These are phyloP conservation scores for Arenicola marina DNA, from an alignment of 2,888 invertebrate species.

Conservation along the genomic window DNA sequence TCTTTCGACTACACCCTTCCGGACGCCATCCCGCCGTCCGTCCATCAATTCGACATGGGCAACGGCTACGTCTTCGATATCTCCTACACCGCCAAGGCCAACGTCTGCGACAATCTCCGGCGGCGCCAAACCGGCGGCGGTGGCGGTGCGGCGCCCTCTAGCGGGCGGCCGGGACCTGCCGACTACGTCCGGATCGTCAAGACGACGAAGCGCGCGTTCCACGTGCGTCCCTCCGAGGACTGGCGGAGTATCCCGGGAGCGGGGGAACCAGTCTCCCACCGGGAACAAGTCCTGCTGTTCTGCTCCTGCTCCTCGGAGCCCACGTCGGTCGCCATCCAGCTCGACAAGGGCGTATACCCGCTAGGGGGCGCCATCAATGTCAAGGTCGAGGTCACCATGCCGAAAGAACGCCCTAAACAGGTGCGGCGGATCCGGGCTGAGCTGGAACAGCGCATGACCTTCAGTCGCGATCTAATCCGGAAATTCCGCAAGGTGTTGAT, in stretches of 20 bases:
- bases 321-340: constrained; percentile 34
- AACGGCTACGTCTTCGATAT: constrained; percentile 45
- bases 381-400: constrained; percentile 30
- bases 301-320: constrained; percentile 34
- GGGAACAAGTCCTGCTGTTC: constrained; percentile 42
- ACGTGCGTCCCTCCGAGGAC: constrained; percentile 42
- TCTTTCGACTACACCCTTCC: constrained; percentile 48
- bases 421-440: constrained; percentile 19
- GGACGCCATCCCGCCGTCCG: constrained; percentile 42
- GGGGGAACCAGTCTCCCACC: constrained; percentile 40
- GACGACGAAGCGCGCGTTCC: constrained; percentile 39
- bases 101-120: constrained; percentile 48
- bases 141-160: too few relatives aligned
- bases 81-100: constrained; percentile 42
- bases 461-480: constrained; percentile 15
- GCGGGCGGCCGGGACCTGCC: neutral
- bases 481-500: constrained; percentile 2
- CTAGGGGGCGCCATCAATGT: constrained; percentile 49
- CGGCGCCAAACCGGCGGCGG: neutral
- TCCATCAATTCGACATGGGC: constrained; percentile 26
- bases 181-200: constrained; percentile 39
- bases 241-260: constrained; percentile 42
- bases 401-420: neutral
- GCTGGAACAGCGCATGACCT: constrained; percentile 25
- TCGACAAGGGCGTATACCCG: constrained; percentile 46